phyloP scores from a whole-genome alignment of 2,797 vertebrate genomes.

The Petrocephalus schoutedeni region DNA sequence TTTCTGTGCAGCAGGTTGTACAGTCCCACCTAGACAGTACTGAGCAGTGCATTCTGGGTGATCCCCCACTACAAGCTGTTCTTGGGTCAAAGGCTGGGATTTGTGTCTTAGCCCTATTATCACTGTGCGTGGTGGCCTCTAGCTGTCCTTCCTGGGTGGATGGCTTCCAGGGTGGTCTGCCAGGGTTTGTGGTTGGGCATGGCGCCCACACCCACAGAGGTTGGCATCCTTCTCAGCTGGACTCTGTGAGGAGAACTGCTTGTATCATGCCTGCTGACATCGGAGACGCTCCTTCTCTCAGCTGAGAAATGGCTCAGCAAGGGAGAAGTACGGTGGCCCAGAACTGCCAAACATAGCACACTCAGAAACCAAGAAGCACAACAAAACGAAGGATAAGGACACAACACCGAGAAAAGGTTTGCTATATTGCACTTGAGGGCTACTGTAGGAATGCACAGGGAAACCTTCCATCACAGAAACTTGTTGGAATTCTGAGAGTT shows the following conservation, averaged over 20 bases:
- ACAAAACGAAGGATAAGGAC: neutral
- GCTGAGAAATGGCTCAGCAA: neutral
- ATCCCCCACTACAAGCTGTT: neutral
- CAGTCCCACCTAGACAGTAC: neutral
- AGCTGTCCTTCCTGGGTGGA: neutral
- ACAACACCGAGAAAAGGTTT: neutral
- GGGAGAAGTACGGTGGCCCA: neutral
- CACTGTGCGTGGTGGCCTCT: neutral
- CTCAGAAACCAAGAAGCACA: neutral
- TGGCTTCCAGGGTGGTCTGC: neutral
- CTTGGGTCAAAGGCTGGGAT: slow-evolving; percentile 2
- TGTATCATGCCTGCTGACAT: neutral
- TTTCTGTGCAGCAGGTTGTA: neutral
- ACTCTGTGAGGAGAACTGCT: neutral
- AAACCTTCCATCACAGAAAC: too few relatives aligned
- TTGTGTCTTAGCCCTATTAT: neutral
- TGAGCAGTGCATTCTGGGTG: neutral
- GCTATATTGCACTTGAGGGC: neutral
- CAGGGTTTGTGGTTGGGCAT: neutral
- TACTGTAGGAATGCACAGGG: neutral
- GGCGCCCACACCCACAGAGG: neutral
- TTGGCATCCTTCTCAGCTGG: neutral
- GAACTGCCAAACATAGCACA: neutral
- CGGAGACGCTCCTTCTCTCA: neutral
- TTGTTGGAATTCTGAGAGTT: neutral